Conservation (phyloP, 2,113 vertebrate genomes). For the Microtus pennsylvanicus region DNA sequence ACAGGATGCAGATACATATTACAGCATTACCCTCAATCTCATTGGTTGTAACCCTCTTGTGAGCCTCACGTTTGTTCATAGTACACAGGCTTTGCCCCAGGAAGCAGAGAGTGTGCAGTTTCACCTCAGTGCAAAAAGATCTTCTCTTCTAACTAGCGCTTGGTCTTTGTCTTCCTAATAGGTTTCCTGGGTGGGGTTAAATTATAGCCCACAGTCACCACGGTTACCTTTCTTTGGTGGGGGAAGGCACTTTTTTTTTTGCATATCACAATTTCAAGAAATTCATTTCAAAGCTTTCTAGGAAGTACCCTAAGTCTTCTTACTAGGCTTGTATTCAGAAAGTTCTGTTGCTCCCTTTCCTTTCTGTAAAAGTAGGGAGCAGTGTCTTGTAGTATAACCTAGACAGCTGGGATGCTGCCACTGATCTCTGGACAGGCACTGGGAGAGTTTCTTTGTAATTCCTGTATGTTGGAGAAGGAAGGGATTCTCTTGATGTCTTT, state of each 20-base stretch:
- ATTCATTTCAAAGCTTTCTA: conserved; percentile 9
- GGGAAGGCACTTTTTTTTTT: background rate
- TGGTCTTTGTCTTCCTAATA: background rate
- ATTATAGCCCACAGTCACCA: background rate
- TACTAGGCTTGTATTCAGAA: background rate
- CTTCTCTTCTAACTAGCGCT: background rate
- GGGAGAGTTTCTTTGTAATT: background rate
- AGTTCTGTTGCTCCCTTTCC: background rate
- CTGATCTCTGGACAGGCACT: background rate
- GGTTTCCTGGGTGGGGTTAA: background rate
- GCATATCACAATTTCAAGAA: background rate
- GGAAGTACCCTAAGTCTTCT: background rate
- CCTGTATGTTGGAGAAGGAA: background rate
- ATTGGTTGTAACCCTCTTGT: background rate
- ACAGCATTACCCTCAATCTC: background rate
- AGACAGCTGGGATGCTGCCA: background rate
- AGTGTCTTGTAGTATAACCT: background rate
- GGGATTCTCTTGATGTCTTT: background rate
- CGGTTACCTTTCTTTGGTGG: background rate
- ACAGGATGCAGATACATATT: background rate
- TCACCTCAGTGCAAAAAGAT: background rate
- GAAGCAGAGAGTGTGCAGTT: background rate
- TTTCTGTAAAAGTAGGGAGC: background rate
- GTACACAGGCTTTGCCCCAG: background rate
- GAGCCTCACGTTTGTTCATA: background rate